Evolutionary conservation across 2,113 vertebrate genomes (phyloP).

Genomic region (Eublepharis macularius): DNA sequence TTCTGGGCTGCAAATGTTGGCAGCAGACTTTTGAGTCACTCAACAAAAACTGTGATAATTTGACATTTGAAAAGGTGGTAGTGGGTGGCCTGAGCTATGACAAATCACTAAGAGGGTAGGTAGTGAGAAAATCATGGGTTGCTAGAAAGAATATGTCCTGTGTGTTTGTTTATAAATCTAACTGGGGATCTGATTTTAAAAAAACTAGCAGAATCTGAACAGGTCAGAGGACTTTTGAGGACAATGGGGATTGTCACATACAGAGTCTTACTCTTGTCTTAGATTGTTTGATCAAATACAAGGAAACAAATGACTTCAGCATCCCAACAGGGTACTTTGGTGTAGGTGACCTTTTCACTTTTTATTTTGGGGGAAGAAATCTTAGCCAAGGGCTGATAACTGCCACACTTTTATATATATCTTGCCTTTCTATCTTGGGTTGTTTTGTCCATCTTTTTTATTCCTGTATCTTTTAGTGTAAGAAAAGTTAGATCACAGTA

Average conservation of each 20-base stretch:
- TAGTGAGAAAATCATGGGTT: slow-evolving; percentile 53
- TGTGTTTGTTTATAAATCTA: slow-evolving; percentile 58
- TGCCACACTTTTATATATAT: slow-evolving; percentile 63
- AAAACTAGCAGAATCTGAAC: slow-evolving; percentile 56
- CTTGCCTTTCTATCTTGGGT: slow-evolving; percentile 48
- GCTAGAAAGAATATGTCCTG: slow-evolving; percentile 48
- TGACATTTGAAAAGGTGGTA: slow-evolving; percentile 50
- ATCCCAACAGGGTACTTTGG: slow-evolving; percentile 48
- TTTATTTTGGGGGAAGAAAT: slow-evolving; percentile 63
- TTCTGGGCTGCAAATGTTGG: slow-evolving; percentile 43
- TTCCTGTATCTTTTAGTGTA: slow-evolving; percentile 69
- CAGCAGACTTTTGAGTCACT: slow-evolving; percentile 34
- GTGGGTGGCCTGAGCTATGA: slow-evolving; percentile 26
- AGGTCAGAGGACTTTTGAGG: slow-evolving; percentile 51
- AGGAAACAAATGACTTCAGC: slow-evolving; percentile 49
- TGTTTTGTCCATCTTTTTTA: slow-evolving; percentile 59
- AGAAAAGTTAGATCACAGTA: slow-evolving; percentile 70
- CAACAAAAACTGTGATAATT: slow-evolving; percentile 35
- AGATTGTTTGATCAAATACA: slow-evolving; percentile 57
- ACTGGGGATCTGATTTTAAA: slow-evolving; percentile 58
- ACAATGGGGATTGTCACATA: slow-evolving; percentile 50
- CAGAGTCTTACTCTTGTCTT: slow-evolving; percentile 51
- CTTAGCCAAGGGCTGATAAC: slow-evolving; percentile 55
- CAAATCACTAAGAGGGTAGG: slow-evolving; percentile 24
- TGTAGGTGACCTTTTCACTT: slow-evolving; percentile 63